These are phyloP conservation scores for Abrostola triplasia DNA, from an alignment of 2,888 invertebrate species.

Conservation along the genomic window DNA sequence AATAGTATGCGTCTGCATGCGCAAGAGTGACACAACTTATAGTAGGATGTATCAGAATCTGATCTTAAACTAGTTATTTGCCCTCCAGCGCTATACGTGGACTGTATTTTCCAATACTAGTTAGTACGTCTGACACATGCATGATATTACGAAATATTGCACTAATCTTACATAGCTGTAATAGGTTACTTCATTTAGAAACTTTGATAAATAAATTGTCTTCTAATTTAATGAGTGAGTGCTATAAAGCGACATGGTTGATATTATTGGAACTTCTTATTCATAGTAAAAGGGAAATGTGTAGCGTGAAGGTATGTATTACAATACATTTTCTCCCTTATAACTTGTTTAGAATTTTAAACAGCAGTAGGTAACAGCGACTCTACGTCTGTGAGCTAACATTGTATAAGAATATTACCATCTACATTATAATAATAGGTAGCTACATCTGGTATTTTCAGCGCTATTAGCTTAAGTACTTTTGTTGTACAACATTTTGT, in stretches of 20 bases:
- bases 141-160: conserved; percentile 10
- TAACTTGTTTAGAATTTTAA: conserved; percentile 33
- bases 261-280: conserved; percentile 3
- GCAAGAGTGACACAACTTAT: conserved; percentile 41
- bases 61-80: conserved; percentile 33
- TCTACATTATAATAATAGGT: neutral
- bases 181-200: neutral
- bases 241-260: conserved; percentile 15
- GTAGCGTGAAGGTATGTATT: conserved; percentile 30
- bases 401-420: neutral
- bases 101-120: conserved; percentile 19
- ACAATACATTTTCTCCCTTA: conserved; percentile 43
- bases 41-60: conserved; percentile 35
- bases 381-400: conserved; percentile 2
- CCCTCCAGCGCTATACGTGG: conserved; percentile 29
- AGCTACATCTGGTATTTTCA: neutral
- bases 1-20: conserved; percentile 1
- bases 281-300: conserved; percentile 26
- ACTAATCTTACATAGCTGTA: neutral
- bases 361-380: neutral
- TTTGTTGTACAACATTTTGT: no score
- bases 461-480: no score
- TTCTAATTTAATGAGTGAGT: no score
- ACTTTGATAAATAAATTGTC: neutral
- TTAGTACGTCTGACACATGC: conserved; percentile 2